Evolutionary conservation across 2,888 invertebrate species (phyloP), one percentile per base, ranked within the genome.

Genomic region (Griposia aprilina): DNA sequence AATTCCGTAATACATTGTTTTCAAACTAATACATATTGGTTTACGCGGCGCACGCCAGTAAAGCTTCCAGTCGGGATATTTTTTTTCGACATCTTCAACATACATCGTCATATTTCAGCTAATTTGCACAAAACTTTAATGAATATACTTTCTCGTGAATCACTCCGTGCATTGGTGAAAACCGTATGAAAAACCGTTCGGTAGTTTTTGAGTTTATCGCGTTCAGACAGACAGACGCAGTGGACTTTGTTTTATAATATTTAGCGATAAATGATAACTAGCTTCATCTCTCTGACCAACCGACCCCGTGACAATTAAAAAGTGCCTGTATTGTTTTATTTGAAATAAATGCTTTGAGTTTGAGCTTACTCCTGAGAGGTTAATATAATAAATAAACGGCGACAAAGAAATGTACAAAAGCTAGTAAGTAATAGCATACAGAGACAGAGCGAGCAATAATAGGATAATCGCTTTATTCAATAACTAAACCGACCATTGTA

Each of bases 401-500:
- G 11, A 20, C 30, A 8, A 55, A 65, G 26, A 13, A 26, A 36
- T 26, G 2, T 41, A 68, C 57, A 68, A 68, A 57, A 48, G 23
- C 5, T 17, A 55, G 26, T 36, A 55, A 55, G 26, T 36, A 55
- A 45, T 74, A 73, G 8, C 26, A 20, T 23, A 23, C 0, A 41
- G 6, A 81, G 26, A 26, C 26, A 63, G 23, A 13, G 30, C 15
- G 48, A 48, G 55, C 30, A 74, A 57, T 65, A 65, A 65, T 65
- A n/a, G 41, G 30, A 65, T 65, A 75, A 78, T 78, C 50, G 20
- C 48, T 57, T 74, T 2, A 57, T 57, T 81, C n/a, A 81, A 57
- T 81, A 81, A 41, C 63, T 41, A 57, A 81, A 50, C 3, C 15
- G 15, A 26, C 62, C 11, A 55, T 81, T 55, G 52, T 80, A 41